Percentiles rank a stretch among this genome's conserved stretches.
phyloP scores from a whole-genome alignment of 2,113 vertebrate genomes.

The Trematomus loennbergii region DNA sequence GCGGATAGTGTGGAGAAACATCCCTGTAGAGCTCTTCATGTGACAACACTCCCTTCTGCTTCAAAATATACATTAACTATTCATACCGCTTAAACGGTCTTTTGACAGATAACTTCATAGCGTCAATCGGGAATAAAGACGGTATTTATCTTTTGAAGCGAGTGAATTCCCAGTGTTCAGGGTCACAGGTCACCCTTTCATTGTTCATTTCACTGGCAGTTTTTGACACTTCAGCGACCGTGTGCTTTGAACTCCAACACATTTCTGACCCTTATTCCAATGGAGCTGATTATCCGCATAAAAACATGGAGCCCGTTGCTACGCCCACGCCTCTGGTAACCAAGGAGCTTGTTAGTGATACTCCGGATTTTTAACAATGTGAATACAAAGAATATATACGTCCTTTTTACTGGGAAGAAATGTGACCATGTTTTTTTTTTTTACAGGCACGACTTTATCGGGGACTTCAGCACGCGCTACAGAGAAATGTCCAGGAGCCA shows the following conservation, averaged over 20 bases:
- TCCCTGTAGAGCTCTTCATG: not conserved
- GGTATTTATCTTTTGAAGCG: conserved; percentile 25
- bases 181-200: not conserved
- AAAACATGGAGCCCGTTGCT: conserved; percentile 48
- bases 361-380: not conserved
- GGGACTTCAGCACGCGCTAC: conserved; percentile 98
- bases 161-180: not conserved
- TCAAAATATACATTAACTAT: conserved; percentile 45
- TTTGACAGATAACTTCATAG: conserved; percentile 8
- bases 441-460: conserved; percentile 96
- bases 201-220: conserved; percentile 21
- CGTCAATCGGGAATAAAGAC: conserved; percentile 8
- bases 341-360: conserved; percentile 34
- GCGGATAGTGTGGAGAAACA: not conserved
- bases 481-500: conserved; percentile 95
- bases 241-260: conserved; percentile 34
- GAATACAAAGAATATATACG: not conserved
- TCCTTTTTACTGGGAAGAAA: not conserved
- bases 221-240: conserved; percentile 48
- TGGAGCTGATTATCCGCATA: conserved; percentile 44
- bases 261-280: conserved; percentile 40
- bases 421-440: conserved; percentile 22
- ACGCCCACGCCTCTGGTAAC: conserved; percentile 10
- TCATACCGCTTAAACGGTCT: conserved; percentile 21
- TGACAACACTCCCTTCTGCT: conserved; percentile 18